phyloP scores from a whole-genome alignment of 2,113 vertebrate genomes.

The Empidonax alnorum region DNA sequence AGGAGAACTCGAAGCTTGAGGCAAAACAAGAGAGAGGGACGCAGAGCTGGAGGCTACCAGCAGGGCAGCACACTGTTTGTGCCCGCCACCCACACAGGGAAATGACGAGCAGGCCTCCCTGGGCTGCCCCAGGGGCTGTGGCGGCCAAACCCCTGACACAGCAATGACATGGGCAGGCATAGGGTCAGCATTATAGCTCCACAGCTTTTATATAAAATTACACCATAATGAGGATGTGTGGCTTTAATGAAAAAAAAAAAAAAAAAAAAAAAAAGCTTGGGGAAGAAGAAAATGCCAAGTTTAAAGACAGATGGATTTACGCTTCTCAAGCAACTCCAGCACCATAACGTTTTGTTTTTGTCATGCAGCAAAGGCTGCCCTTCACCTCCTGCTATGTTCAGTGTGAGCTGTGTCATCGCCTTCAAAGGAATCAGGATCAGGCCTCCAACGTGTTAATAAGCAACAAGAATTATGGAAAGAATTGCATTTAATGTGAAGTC shows the following conservation, averaged over 20 bases:
- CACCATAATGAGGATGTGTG: fast-evolving
- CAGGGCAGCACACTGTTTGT: fast-evolving
- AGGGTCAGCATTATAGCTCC: neutral
- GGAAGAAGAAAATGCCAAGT: neutral
- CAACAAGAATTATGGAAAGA: slow-evolving; percentile 53
- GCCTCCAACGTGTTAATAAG: slow-evolving; percentile 34
- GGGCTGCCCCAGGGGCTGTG: fast-evolving
- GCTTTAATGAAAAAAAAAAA: neutral
- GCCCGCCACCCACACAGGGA: fast-evolving
- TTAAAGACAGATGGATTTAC: neutral
- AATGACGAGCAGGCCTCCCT: fast-evolving
- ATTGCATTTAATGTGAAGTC: slow-evolving; percentile 50
- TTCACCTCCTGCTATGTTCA: neutral
- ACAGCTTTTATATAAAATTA: neutral
- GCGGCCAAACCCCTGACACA: fast-evolving
- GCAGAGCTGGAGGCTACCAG: neutral
- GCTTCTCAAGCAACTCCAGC: neutral
- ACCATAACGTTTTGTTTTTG: slow-evolving; percentile 14
- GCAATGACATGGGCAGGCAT: neutral
- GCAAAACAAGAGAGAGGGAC: neutral
- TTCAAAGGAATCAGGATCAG: slow-evolving; percentile 61
- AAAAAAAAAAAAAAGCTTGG: neutral
- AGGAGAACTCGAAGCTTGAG: neutral
- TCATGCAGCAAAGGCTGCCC: slow-evolving; percentile 30
- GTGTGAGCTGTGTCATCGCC: slow-evolving; percentile 10